Base-by-base conservation (phyloP, 64 coral and sea anemone genomes). In the Actinia equina region DNA sequence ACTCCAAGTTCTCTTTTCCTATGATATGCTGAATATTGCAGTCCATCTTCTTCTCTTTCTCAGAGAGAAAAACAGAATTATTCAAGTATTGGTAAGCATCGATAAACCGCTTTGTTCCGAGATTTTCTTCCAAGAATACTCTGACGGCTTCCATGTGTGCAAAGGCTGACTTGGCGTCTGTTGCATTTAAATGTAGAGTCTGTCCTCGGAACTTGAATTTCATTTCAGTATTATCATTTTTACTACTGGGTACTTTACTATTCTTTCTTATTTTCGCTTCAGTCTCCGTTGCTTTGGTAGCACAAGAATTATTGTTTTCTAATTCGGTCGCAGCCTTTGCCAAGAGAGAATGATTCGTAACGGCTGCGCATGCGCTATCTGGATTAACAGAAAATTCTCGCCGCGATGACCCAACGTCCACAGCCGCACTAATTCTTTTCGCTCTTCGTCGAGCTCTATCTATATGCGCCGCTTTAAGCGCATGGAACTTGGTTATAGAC, bases 81-180 rank as follows among this genome's bases (percentile, higher is more conserved):
- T 52, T 87, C 41, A 92, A 45, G 54, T 92, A 92, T 71, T 63
- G 85, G 59, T 92, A 92, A 42, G 86, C 90, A 37, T 86, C 90
- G 16, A 86, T 77, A 60, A 92, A 80, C 37, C 86, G 84, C 12
- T 52, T 71, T 77, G 90, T 92, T 25, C 90, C 90, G 25, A 92
- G 74, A 77, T 87, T 80, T 58, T 82, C 64, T 45, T 92, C 90
- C 22, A 92, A 57, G 77, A 87, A 86, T 59, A 87, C 65, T 67
- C 90, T 82, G 27, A 92, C 49, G 10, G 90, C 90, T 27, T 92
- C 90, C 44, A 87, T 87, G 77, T 87, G 85, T 37, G 85, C 78
- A 26, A 82, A 92, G 17, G 69, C 77, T 18, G 90, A 92, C 69
- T 87, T 83, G 16, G 78, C 22, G 78, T 77, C 77, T 6, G 90